phyloP scores from a whole-genome alignment of 2,888 invertebrate species.

The Cantharis flavilabris region DNA sequence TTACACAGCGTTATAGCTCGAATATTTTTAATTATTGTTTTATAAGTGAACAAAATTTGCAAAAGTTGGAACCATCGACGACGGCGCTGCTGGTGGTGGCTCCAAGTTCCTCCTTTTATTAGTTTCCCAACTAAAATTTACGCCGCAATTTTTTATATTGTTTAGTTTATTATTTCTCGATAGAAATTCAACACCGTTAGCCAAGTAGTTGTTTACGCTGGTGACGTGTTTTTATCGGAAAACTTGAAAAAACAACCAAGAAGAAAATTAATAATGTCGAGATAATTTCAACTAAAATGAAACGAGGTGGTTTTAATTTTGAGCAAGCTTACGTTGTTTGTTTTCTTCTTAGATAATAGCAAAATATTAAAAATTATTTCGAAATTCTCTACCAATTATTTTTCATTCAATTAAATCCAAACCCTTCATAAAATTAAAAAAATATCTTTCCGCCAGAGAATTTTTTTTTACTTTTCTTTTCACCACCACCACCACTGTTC shows the following conservation, averaged over 20 bases:
- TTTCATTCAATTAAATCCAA: background rate
- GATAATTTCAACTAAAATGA: slow-evolving; percentile 15
- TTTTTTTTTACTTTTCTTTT: background rate
- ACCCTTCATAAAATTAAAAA: background rate
- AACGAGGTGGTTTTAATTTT: slow-evolving; percentile 11
- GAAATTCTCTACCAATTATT: background rate
- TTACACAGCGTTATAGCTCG: slow-evolving; percentile 44
- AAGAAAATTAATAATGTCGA: slow-evolving; percentile 9
- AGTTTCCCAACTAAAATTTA: background rate
- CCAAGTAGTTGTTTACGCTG: slow-evolving; percentile 1
- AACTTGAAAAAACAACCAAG: slow-evolving; percentile 9
- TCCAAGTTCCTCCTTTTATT: background rate
- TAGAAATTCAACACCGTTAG: slow-evolving; percentile 1
- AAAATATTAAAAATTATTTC: background rate
- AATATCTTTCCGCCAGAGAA: background rate
- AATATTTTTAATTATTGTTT: slow-evolving; percentile 49
- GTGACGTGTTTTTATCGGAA: slow-evolving; percentile 2
- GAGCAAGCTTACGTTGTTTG: background rate
- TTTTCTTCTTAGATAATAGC: slow-evolving; percentile 2
- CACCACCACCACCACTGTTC: background rate
- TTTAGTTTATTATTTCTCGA: background rate
- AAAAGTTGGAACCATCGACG: background rate
- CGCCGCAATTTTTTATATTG: background rate
- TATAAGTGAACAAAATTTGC: slow-evolving; percentile 13
- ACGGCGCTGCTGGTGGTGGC: background rate